Conservation (phyloP, 2,888 invertebrate genomes). For the Pandemis heparana region DNA sequence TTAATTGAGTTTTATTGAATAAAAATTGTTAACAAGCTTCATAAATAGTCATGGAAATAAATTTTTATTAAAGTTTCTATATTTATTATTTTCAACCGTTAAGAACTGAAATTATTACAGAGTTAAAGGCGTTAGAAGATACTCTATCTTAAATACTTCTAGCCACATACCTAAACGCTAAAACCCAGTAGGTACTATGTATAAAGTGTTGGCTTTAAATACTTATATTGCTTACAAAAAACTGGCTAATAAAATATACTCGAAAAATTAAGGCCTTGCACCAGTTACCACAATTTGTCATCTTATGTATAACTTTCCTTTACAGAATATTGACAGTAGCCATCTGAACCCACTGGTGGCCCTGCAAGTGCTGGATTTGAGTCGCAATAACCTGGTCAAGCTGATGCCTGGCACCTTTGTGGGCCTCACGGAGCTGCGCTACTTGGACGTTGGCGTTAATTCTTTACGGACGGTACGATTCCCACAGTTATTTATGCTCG, state of each 20-base stretch:
- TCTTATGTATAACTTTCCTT: constrained; percentile 43
- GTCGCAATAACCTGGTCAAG: constrained; percentile 93
- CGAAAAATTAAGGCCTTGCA: too few relatives aligned
- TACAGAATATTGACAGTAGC: constrained; percentile 91
- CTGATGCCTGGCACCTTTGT: constrained; percentile 93
- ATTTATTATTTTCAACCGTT: too few relatives aligned
- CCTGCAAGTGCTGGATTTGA: constrained; percentile 92
- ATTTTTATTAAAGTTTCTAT: too few relatives aligned
- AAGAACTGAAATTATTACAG: too few relatives aligned
- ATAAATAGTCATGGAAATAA: neutral
- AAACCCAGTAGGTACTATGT: too few relatives aligned
- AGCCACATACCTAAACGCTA: too few relatives aligned
- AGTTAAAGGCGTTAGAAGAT: too few relatives aligned
- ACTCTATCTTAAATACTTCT: too few relatives aligned
- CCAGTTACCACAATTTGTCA: too few relatives aligned
- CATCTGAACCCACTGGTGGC: constrained; percentile 88
- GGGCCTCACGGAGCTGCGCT: constrained; percentile 89
- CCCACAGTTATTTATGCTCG: neutral
- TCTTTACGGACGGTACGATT: constrained; percentile 92
- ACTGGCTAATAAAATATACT: too few relatives aligned
- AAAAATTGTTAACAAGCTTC: constrained; percentile 13
- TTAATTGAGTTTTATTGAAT: constrained; percentile 26
- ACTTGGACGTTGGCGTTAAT: constrained; percentile 94
- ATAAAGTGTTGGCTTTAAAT: too few relatives aligned
- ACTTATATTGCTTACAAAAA: too few relatives aligned